Evolutionary conservation across 1,140 invertebrate genomes (phyloP).

Genomic region (Atta colombica): DNA sequence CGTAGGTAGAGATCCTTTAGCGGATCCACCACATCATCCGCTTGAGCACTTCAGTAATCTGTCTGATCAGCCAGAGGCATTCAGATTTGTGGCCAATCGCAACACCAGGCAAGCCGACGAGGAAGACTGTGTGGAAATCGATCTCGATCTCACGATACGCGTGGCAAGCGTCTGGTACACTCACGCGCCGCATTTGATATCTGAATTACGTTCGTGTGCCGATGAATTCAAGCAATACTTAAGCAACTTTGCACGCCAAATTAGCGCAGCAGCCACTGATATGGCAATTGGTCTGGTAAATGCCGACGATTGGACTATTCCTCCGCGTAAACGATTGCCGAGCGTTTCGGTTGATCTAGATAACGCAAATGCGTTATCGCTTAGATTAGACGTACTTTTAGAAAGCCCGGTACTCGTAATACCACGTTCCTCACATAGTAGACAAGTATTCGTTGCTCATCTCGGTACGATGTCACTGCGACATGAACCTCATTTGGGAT

Average conservation of each 20-base stretch:
- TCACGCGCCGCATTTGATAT: constrained; percentile 94
- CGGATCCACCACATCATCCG: constrained; percentile 82
- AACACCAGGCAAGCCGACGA: constrained; percentile 77
- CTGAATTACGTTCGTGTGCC: constrained; percentile 93
- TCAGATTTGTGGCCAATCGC: constrained; percentile 81
- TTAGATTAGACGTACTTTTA: constrained; percentile 91
- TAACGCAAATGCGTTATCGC: constrained; percentile 67
- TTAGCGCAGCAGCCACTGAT: constrained; percentile 96
- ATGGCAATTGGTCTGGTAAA: constrained; percentile 97
- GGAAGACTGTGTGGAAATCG: constrained; percentile 76
- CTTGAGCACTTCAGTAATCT: constrained; percentile 78
- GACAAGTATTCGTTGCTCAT: constrained; percentile 96
- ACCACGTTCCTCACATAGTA: constrained; percentile 92
- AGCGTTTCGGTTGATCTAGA: constrained; percentile 81
- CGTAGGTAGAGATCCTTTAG: constrained; percentile 92
- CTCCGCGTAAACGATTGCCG: constrained; percentile 81
- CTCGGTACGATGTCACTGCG: constrained; percentile 94
- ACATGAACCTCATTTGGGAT: constrained; percentile 82
- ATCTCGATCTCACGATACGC: constrained; percentile 87
- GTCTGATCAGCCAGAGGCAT: constrained; percentile 79
- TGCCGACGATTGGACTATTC: constrained; percentile 86
- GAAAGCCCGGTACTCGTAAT: constrained; percentile 96
- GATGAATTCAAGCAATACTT: constrained; percentile 90
- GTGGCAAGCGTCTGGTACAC: constrained; percentile 98
- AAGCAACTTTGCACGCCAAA: constrained; percentile 92